Evolutionary conservation across 2,113 vertebrate genomes (phyloP).

Genomic region (Pollachius pollachius): DNA sequence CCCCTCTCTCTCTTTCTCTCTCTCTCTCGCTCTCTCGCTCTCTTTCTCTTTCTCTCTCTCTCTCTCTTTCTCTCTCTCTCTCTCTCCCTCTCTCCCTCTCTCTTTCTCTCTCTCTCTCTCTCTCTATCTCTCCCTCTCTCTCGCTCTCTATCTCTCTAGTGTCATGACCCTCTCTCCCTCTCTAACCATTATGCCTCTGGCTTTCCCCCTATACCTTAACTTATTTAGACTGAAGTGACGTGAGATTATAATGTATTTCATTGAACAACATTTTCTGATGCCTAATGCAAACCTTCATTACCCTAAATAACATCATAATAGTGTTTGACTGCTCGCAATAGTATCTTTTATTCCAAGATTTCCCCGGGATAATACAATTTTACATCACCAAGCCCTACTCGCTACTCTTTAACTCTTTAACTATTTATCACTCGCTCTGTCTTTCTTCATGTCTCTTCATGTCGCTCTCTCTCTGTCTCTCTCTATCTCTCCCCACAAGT

Average conservation of each 20-base stretch:
- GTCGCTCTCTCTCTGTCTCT: conserved; percentile 8
- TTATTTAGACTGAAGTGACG: no score
- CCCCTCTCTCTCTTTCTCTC: neutral
- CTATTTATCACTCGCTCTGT: neutral
- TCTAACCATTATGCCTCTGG: neutral
- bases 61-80: neutral
- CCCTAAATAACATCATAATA: no score
- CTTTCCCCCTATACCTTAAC: neutral
- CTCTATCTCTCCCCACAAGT: conserved; percentile 35
- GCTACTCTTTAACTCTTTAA: no score
- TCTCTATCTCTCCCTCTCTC: neutral
- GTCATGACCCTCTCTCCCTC: conserved; percentile 2
- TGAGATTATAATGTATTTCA: no score
- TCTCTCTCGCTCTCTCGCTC: conserved; percentile 2
- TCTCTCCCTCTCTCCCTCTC: conserved; percentile 1
- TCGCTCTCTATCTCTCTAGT: neutral
- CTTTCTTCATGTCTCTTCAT: neutral
- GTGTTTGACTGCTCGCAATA: no score
- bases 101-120: conserved; percentile 5
- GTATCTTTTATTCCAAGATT: no score
- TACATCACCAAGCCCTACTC: no score
- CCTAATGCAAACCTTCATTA: no score
- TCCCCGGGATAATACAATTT: no score
- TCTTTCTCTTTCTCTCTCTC: neutral
- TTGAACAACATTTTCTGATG: no score